phyloP scores from a whole-genome alignment of 2,888 invertebrate species.

The Cacoxenus indagator region DNA sequence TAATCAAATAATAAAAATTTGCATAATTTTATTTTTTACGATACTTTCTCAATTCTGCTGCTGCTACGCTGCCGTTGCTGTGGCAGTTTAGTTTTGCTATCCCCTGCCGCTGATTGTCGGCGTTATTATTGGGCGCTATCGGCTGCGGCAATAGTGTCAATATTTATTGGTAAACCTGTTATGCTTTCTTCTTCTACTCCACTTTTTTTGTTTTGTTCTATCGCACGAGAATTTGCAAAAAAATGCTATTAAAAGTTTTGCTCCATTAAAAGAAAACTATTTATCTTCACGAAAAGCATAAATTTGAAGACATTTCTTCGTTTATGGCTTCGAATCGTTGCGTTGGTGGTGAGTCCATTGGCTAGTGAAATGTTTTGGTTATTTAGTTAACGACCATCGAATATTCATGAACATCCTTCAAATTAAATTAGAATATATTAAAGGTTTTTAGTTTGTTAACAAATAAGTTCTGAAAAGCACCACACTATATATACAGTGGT shows the following conservation, averaged over 20 bases:
- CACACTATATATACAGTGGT: too few species aligned
- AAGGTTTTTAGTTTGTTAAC: too few species aligned
- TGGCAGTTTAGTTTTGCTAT: background rate
- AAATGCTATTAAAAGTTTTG: constrained; percentile 55
- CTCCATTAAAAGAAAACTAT: constrained; percentile 34
- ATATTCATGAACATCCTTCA: too few species aligned
- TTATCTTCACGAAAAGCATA: background rate
- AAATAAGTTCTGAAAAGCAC: too few species aligned
- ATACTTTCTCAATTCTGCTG: constrained; percentile 42
- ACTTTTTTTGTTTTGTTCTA: constrained; percentile 47
- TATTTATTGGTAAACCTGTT: constrained; percentile 64
- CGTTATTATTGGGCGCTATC: constrained; percentile 33
- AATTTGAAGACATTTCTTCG: background rate
- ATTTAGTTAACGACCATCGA: too few species aligned
- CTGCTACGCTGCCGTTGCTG: constrained; percentile 8
- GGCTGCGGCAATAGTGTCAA: constrained; percentile 54
- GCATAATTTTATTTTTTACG: constrained; percentile 68
- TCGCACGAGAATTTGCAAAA: constrained; percentile 55
- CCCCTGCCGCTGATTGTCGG: constrained; percentile 21
- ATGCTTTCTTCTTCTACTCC: constrained; percentile 52
- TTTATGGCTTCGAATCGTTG: too few species aligned
- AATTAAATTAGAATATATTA: too few species aligned
- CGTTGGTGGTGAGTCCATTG: too few species aligned
- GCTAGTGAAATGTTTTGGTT: too few species aligned
- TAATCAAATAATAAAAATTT: constrained; percentile 71